A percentile compares a stretch with the other conserved stretches of the same genome.
Conservation (phyloP, 2,888 invertebrate genomes). For the Micropterix aruncella region DNA sequence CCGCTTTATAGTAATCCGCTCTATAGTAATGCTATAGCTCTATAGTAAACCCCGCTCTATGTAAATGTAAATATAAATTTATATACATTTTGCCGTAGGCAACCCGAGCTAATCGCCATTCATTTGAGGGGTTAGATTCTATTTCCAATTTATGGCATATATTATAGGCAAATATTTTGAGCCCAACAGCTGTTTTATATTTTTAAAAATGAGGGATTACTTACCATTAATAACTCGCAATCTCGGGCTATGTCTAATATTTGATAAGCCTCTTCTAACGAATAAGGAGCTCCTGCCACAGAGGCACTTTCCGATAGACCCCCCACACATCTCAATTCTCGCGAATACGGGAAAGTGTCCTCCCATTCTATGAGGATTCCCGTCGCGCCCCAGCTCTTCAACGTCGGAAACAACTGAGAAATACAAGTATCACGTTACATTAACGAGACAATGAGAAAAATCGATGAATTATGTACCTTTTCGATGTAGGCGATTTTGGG, state of each 20-base stretch:
- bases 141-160: no score
- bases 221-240: constrained; percentile 50
- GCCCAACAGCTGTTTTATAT: no score
- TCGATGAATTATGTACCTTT: constrained; percentile 19
- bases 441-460: not conserved
- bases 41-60: no score
- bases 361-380: constrained; percentile 81
- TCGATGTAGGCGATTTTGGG: constrained; percentile 47
- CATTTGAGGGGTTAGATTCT: no score
- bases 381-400: constrained; percentile 59
- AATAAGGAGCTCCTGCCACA: constrained; percentile 47
- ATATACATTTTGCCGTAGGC: no score
- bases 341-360: constrained; percentile 73
- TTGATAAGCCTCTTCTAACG: constrained; percentile 46
- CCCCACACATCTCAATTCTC: constrained; percentile 43
- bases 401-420: constrained; percentile 41
- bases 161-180: no score
- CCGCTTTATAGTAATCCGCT: no score
- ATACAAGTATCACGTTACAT: constrained; percentile 8
- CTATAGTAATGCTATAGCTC: no score
- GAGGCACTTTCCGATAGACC: constrained; percentile 32
- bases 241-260: constrained; percentile 52
- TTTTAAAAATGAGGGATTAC: no score
- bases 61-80: no score
- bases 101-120: no score